Evolutionary conservation across 2,113 vertebrate species (phyloP), one percentile per base, ranked within the genome.

Genomic region (Syngnathus scovelli): DNA sequence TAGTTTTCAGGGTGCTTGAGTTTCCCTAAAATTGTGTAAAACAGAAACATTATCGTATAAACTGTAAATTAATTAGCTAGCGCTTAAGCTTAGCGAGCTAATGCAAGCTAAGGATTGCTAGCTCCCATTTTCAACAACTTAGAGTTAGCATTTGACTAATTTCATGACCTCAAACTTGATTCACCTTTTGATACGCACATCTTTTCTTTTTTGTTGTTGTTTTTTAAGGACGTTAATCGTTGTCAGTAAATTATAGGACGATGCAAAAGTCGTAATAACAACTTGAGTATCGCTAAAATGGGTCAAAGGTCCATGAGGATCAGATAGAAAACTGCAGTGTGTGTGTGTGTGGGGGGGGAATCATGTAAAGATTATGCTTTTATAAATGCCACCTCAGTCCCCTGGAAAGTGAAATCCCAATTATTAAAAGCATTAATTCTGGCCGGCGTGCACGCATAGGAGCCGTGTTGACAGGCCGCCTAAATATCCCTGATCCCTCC

Each of bases 381-480:
- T 44, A 80, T 92, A 86, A 92, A 93, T 91, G 90, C 90, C 89
- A 90, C 88, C 91, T 21, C 64, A 90, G 93, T 93, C 93, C 93
- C 93, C 91, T 88, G 88, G 94, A 94, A 94, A 93, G 90, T 91
- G 90, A 93, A 94, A 93, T 93, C 93, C 93, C 95, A 95, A 95
- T 98, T 95, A 98, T 96, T 96, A 97, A 98, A 97, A 93, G 90
- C 95, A 96, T 96, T 95, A 94, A 95, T 98, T 96, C 94, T 92
- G 92, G 89, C 71, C 92, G 92, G 92, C 86, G 91, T 85, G 90
- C 85, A 93, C 92, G 67, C 90, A 71, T 85, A 90, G 92, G 92
- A 93, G 93, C 92, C 88, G 91, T 92, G 94, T 92, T 95, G 95
- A 95, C 95, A 96, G 94, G 92, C 92, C 94, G 93, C 92, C 95